phyloP scores from a whole-genome alignment of 2,113 vertebrate species.

The Oryctolagus cuniculus region mOryCun1.1 NC_091440.1:82498001-82498500 shows the following conservation, averaged over 20 bases:
- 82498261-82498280: not conserved
- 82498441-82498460: constrained; percentile 27
- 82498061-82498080: not conserved
- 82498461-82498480: not conserved
- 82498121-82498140: constrained; percentile 26
- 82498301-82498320: not conserved
- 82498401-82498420: constrained; percentile 42
- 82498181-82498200: not conserved
- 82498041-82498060: not conserved
- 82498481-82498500: constrained; percentile 36
- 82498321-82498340: not conserved
- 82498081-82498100: constrained; percentile 45
- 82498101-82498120: constrained; percentile 4
- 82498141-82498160: not conserved
- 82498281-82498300: not conserved
- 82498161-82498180: not conserved
- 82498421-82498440: not conserved
- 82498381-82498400: not conserved
- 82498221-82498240: not conserved
- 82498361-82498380: constrained; percentile 32
- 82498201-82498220: not conserved
- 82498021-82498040: not conserved
- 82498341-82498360: not conserved
- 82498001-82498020: not conserved
- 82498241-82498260: constrained; percentile 9